Conservation (phyloP, 2,113 vertebrate species). For the Syngnathoides biaculeatus region DNA sequence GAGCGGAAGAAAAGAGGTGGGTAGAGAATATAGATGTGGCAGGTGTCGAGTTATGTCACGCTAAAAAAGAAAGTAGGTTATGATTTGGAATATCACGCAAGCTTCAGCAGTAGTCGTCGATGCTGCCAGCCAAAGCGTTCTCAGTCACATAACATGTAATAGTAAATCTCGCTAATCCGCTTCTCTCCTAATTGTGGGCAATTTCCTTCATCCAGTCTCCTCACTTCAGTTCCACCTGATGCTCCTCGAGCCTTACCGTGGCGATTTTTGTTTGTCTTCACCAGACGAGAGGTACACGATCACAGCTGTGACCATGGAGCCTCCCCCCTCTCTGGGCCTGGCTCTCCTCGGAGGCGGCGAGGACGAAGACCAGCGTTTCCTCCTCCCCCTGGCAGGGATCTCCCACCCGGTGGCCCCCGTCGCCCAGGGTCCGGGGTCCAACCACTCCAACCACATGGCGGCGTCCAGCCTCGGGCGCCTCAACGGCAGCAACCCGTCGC, state of each 20-base stretch:
- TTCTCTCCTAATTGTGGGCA: slow-evolving; percentile 2
- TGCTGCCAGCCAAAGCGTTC: slow-evolving; percentile 36
- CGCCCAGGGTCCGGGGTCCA: slow-evolving; percentile 66
- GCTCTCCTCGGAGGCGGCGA: slow-evolving; percentile 74
- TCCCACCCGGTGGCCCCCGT: slow-evolving; percentile 65
- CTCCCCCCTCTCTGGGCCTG: slow-evolving; percentile 75
- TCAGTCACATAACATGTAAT: slow-evolving; percentile 57
- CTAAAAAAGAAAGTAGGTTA: slow-evolving; percentile 66
- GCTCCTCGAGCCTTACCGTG: slow-evolving; percentile 5
- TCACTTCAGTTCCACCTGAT: slow-evolving; percentile 9
- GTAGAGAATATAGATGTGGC: slow-evolving; percentile 42
- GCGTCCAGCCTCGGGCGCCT: slow-evolving; percentile 72
- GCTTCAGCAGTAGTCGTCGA: slow-evolving; percentile 19
- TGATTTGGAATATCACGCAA: slow-evolving; percentile 49
- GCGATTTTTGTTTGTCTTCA: slow-evolving; percentile 15
- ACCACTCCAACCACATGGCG: slow-evolving; percentile 78
- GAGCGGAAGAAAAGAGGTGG: slow-evolving; percentile 65
- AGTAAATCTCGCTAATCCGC: slow-evolving; percentile 36
- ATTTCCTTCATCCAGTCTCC: slow-evolving; percentile 7
- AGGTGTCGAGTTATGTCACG: slow-evolving; percentile 61
- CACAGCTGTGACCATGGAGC: slow-evolving; percentile 71
- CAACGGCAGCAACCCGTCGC: slow-evolving; percentile 72
- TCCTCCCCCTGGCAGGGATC: slow-evolving; percentile 70
- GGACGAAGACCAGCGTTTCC: slow-evolving; percentile 73
- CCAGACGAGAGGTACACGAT: slow-evolving; percentile 44